These are phyloP conservation scores for Thamnophis elegans DNA, from an alignment of 2,797 vertebrate genomes.

Conservation along the genomic window DNA sequence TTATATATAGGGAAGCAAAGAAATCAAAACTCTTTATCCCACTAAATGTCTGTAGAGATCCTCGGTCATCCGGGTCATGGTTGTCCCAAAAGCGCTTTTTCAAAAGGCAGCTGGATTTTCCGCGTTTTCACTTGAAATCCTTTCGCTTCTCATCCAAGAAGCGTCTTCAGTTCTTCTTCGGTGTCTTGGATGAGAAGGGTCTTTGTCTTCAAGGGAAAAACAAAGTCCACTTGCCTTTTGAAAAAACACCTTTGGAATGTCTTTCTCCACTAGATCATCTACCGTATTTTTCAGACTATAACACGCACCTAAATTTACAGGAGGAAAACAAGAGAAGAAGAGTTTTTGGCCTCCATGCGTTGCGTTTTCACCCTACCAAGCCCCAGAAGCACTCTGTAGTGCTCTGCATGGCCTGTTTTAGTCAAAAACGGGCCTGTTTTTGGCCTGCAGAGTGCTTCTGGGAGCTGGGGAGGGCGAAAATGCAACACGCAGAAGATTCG, in stretches of 20 bases:
- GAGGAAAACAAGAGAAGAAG: no score
- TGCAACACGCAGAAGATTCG: no score
- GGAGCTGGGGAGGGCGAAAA: no score
- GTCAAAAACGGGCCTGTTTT: no score
- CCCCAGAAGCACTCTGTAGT: no score
- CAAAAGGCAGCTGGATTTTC: not conserved
- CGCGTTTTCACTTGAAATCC: not conserved
- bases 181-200: not conserved
- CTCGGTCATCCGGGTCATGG: not conserved
- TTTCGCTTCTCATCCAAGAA: not conserved
- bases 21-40: not conserved
- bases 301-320: no score
- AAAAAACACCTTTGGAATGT: not conserved
- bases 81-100: not conserved
- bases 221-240: not conserved
- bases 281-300: no score
- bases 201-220: not conserved
- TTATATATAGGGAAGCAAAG: not conserved
- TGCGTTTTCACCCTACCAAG: no score
- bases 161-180: not conserved
- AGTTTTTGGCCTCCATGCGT: no score
- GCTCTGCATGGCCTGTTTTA: no score
- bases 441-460: no score
- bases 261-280: not conserved
- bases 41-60: not conserved